phyloP scores from a whole-genome alignment of 2,888 invertebrate genomes.

The Drosophila mayaguana region DNA sequence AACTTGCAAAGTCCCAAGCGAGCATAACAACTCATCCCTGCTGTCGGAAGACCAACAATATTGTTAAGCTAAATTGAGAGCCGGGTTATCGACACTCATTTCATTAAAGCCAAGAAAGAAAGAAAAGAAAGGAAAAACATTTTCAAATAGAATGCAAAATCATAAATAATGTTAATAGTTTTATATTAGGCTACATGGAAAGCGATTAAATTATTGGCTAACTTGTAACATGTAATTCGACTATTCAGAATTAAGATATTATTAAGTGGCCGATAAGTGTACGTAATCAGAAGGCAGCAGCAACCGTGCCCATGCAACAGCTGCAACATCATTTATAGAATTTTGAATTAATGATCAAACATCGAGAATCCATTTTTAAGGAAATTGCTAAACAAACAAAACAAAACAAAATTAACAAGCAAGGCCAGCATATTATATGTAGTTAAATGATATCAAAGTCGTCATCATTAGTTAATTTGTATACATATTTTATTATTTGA shows the following conservation, averaged over 20 bases:
- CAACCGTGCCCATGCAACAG: slow-evolving; percentile 17
- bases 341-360: slow-evolving; percentile 62
- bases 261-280: slow-evolving; percentile 71
- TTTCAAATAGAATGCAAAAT: slow-evolving; percentile 44
- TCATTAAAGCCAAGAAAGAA: slow-evolving; percentile 59
- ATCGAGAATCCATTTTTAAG: slow-evolving; percentile 63
- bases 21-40: slow-evolving; percentile 66
- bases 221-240: slow-evolving; percentile 71
- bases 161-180: slow-evolving; percentile 59
- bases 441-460: slow-evolving; percentile 68
- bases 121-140: slow-evolving; percentile 37
- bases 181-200: slow-evolving; percentile 55
- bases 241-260: slow-evolving; percentile 75
- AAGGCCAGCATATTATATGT: slow-evolving; percentile 35
- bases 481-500: slow-evolving; percentile 34
- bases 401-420: slow-evolving; percentile 47
- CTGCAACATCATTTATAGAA: slow-evolving; percentile 59
- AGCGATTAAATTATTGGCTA: slow-evolving; percentile 78
- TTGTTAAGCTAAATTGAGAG: slow-evolving; percentile 62
- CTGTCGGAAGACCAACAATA: slow-evolving; percentile 63
- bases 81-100: slow-evolving; percentile 57
- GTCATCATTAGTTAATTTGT: slow-evolving; percentile 56
- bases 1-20: slow-evolving; percentile 57
- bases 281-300: slow-evolving; percentile 46
- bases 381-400: slow-evolving; percentile 47